phyloP scores from a whole-genome alignment of 2,113 vertebrate species.

The Platysternon megacephalum region DNA sequence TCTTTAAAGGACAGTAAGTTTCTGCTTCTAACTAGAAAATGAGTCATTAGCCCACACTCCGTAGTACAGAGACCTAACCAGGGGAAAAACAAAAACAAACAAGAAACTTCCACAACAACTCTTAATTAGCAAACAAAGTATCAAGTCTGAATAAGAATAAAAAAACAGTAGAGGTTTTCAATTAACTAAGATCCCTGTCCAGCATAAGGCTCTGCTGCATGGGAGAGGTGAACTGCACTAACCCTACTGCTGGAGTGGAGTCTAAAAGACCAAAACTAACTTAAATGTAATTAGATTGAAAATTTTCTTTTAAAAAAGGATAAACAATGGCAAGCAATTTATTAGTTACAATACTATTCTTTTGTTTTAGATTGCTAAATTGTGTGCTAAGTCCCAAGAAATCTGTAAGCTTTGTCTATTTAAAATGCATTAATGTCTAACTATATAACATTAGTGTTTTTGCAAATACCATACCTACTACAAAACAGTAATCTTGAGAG shows the following conservation, averaged over 20 bases:
- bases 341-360: neutral
- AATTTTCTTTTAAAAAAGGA: neutral
- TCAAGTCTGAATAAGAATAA: neutral
- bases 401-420: neutral
- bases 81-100: neutral
- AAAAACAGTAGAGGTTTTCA: neutral
- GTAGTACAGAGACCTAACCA: neutral
- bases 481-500: neutral
- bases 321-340: neutral
- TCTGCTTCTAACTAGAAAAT: neutral
- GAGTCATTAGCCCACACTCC: neutral
- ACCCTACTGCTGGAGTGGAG: neutral
- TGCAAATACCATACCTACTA: neutral
- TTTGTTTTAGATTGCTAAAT: neutral
- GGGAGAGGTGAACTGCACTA: neutral
- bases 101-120: neutral
- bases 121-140: neutral
- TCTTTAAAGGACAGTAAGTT: neutral
- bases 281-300: neutral
- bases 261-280: neutral
- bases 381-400: neutral
- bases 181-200: neutral
- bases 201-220: neutral
- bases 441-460: neutral
- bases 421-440: neutral